These are phyloP conservation scores for Tapirus terrestris DNA, from an alignment of 2,113 vertebrate genomes.

Conservation along the genomic window DNA sequence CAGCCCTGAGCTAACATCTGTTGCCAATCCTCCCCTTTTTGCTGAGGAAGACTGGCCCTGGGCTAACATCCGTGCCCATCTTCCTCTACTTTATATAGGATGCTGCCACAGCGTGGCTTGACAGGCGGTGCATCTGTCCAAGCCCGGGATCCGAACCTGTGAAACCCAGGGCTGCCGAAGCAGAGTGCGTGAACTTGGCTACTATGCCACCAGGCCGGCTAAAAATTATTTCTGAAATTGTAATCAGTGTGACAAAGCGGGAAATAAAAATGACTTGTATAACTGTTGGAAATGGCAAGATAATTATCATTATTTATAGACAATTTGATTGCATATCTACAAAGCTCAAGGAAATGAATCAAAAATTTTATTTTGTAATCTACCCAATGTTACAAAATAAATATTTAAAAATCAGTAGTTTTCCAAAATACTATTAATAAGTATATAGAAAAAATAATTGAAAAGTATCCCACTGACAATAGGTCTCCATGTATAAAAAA, in stretches of 20 bases:
- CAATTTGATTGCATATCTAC: background rate
- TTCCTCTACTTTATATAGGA: too few species aligned
- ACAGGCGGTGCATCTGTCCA: too few species aligned
- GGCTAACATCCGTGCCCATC: too few species aligned
- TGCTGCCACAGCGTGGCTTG: too few species aligned
- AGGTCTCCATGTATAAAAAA: background rate
- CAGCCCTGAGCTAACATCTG: too few species aligned
- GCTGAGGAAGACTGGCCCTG: too few species aligned
- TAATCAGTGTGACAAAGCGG: background rate
- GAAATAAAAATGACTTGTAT: background rate
- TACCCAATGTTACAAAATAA: background rate
- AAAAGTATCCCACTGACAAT: background rate
- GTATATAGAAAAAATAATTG: background rate
- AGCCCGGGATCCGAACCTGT: too few species aligned
- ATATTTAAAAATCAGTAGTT: background rate
- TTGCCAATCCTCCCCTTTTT: too few species aligned
- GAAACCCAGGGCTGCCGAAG: too few species aligned
- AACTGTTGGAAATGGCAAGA: background rate
- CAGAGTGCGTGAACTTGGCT: too few species aligned
- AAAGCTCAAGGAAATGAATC: background rate
- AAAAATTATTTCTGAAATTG: background rate
- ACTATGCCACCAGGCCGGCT: too few species aligned
- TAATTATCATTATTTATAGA: background rate
- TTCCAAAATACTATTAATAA: conserved; percentile 10
- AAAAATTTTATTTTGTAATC: conserved; percentile 25